Conservation (phyloP, 2,888 invertebrate species). For the Plusia festucae region DNA sequence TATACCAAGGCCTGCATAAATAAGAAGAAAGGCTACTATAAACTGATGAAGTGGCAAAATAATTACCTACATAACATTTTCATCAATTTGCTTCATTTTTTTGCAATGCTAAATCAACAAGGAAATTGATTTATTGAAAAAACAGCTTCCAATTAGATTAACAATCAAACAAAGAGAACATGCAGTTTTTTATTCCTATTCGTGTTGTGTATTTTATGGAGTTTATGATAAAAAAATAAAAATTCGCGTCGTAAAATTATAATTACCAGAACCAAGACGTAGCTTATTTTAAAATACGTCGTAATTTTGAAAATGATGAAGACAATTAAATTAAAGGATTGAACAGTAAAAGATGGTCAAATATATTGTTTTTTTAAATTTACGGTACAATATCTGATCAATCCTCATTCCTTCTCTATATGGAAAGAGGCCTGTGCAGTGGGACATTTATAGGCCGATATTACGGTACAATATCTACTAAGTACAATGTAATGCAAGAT, state of each 20-base stretch:
- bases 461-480: not conserved
- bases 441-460: no score
- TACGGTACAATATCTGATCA: not conserved
- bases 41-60: no score
- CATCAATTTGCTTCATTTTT: not conserved
- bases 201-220: not conserved
- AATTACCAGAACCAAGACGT: no score
- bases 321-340: not conserved
- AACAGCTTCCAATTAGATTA: slow-evolving; percentile 25
- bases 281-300: not conserved
- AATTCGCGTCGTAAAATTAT: no score
- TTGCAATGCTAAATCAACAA: slow-evolving; percentile 11
- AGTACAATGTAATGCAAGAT: no score
- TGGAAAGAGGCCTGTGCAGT: no score
- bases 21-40: no score
- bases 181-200: not conserved
- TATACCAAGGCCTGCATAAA: not conserved
- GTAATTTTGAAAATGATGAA: not conserved
- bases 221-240: not conserved
- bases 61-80: no score
- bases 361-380: no score
- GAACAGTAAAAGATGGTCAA: slow-evolving; percentile 4
- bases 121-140: slow-evolving; percentile 22
- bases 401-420: no score
- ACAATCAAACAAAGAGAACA: slow-evolving; percentile 30